A percentile compares a stretch with the other conserved stretches of the same genome.
Evolutionary conservation across 1,140 invertebrate species (phyloP).

Genomic region (Cyclina sinensis): DNA sequence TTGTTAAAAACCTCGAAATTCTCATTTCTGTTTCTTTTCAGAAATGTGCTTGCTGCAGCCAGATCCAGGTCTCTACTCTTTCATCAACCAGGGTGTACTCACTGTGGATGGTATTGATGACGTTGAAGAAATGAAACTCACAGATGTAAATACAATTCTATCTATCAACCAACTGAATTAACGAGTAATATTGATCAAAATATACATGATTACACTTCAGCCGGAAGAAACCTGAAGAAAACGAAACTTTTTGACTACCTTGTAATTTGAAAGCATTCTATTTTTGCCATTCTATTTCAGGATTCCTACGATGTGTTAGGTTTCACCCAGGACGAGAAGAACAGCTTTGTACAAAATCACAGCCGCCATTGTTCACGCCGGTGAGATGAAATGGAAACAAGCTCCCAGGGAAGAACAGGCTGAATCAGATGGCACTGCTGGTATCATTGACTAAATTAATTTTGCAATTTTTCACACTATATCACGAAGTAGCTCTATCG

Average conservation of each 20-base stretch:
- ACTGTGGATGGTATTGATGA: slow-evolving; percentile 99
- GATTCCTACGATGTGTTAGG: slow-evolving; percentile 99
- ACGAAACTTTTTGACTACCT: too few relatives aligned
- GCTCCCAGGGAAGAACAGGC: slow-evolving; percentile 99
- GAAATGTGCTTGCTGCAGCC: slow-evolving; percentile 94
- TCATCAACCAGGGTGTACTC: slow-evolving; percentile 98
- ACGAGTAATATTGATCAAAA: too few relatives aligned
- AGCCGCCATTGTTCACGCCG: slow-evolving; percentile 98
- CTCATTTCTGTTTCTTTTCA: too few relatives aligned
- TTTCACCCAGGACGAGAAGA: slow-evolving; percentile 98
- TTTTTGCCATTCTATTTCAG: slow-evolving; percentile 79
- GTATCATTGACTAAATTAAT: too few relatives aligned
- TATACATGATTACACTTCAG: too few relatives aligned
- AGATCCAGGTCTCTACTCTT: slow-evolving; percentile 94
- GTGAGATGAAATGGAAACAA: slow-evolving; percentile 99
- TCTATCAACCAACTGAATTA: too few relatives aligned
- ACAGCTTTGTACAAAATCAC: slow-evolving; percentile 98
- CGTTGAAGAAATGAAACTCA: slow-evolving; percentile 96
- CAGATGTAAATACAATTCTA: slow-evolving; percentile 97
- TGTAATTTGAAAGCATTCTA: too few relatives aligned
- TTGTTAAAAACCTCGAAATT: too few relatives aligned
- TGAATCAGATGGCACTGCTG: slow-evolving; percentile 96
- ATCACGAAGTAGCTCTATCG: too few relatives aligned
- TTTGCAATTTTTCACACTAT: too few relatives aligned
- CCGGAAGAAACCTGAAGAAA: too few relatives aligned